Percentiles rank a stretch among this genome's conserved stretches.
Evolutionary conservation across 2,888 invertebrate species (phyloP).

Genomic region (Danaus chrysippus): DNA sequence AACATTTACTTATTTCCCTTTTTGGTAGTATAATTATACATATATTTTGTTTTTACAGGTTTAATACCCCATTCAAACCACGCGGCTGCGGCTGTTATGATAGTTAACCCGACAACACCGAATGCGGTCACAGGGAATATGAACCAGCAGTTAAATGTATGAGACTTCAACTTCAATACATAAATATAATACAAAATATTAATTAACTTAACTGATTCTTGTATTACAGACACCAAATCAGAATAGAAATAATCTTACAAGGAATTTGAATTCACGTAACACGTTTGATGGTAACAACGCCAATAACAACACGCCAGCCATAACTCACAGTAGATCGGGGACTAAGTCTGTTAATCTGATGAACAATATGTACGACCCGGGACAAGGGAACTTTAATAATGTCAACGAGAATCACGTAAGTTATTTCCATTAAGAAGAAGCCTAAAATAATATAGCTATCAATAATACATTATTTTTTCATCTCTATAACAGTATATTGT

Average conservation of each 20-base stretch:
- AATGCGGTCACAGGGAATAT: slow-evolving; percentile 68
- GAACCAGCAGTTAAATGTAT: slow-evolving; percentile 68
- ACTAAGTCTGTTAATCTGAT: slow-evolving; percentile 70
- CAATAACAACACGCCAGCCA: slow-evolving; percentile 58
- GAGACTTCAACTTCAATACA: slow-evolving; percentile 30
- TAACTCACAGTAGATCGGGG: slow-evolving; percentile 54
- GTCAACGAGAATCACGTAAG: slow-evolving; percentile 68
- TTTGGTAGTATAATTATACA: not conserved
- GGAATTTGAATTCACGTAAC: slow-evolving; percentile 68
- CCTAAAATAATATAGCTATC: not conserved
- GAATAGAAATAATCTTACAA: slow-evolving; percentile 68
- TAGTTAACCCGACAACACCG: slow-evolving; percentile 75
- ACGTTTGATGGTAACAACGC: slow-evolving; percentile 62
- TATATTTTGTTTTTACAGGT: slow-evolving; percentile 42
- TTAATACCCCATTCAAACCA: slow-evolving; percentile 71
- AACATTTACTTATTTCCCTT: not conserved
- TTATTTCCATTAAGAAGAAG: slow-evolving; percentile 17
- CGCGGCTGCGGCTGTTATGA: slow-evolving; percentile 76
- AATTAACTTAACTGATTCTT: slow-evolving; percentile 1
- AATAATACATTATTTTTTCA: not conserved
- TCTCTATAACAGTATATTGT: too few relatives aligned
- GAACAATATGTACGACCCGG: slow-evolving; percentile 73
- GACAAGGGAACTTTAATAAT: slow-evolving; percentile 65
- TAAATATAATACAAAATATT: not conserved
- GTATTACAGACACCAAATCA: slow-evolving; percentile 61